Evolutionary conservation across 2,113 vertebrate genomes (phyloP).

Genomic region (Diadophis punctatus): DNA sequence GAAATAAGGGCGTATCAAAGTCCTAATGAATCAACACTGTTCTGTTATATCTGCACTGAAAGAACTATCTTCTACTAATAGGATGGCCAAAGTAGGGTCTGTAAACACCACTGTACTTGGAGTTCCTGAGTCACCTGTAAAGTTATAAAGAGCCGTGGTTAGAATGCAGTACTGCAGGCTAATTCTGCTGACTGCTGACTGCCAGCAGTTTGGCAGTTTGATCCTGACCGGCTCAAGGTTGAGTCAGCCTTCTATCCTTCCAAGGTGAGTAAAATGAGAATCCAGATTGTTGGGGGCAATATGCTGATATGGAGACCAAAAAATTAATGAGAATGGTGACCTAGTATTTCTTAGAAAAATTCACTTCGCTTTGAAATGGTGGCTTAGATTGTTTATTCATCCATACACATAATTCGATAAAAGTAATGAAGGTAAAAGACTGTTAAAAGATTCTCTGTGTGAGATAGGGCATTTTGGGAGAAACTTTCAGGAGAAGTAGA

Average conservation of each 20-base stretch:
- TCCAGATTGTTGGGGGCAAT: no score
- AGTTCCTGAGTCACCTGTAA: neutral
- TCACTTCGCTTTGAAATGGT: neutral
- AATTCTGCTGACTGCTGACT: no score
- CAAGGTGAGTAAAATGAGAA: no score
- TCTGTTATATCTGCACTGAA: neutral
- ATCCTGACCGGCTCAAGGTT: no score
- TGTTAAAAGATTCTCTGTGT: neutral
- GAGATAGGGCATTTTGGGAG: neutral
- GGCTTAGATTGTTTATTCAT: neutral
- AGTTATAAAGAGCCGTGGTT: neutral
- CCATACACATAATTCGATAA: neutral
- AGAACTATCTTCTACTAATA: neutral
- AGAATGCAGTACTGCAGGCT: no score
- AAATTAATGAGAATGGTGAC: neutral
- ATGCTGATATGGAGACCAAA: neutral
- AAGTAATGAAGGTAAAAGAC: neutral
- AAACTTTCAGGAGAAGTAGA: neutral
- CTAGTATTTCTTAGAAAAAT: neutral
- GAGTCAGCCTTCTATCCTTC: no score
- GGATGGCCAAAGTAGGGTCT: neutral
- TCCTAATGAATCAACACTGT: neutral
- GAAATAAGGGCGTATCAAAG: neutral
- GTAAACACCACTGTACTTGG: neutral
- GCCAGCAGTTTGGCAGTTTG: no score